phyloP scores from a whole-genome alignment of 2,113 vertebrate genomes.

The Zosterops hypoxanthus region DNA sequence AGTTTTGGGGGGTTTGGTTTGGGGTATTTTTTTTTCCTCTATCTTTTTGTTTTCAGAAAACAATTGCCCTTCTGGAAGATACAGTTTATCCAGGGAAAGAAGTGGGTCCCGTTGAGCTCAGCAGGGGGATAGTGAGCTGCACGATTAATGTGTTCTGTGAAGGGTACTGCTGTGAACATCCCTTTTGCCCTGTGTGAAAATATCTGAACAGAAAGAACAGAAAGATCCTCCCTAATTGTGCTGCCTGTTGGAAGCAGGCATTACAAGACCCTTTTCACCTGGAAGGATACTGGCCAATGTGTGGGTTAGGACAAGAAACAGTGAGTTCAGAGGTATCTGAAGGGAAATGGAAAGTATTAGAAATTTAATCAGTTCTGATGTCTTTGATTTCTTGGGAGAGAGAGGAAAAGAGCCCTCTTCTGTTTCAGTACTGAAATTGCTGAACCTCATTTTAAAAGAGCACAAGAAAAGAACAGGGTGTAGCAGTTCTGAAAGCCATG shows the following conservation, averaged over 20 bases:
- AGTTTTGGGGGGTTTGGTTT: accelerated
- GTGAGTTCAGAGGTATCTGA: neutral
- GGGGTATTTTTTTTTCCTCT: neutral
- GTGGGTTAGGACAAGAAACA: neutral
- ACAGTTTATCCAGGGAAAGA: neutral
- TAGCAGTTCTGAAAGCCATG: neutral
- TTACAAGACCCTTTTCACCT: neutral
- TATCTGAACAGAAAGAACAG: neutral
- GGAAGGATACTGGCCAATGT: neutral
- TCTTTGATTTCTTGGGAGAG: neutral
- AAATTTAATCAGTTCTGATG: neutral
- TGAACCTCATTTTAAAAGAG: neutral
- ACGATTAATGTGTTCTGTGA: accelerated
- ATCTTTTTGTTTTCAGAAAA: neutral
- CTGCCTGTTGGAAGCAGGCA: neutral
- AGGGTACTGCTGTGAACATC: neutral
- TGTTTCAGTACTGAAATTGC: conserved; percentile 7
- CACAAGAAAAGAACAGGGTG: neutral
- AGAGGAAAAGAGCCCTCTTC: conserved; percentile 45
- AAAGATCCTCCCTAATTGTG: neutral
- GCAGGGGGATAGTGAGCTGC: neutral
- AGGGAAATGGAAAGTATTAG: neutral
- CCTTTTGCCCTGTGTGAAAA: neutral
- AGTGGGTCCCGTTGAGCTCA: neutral
- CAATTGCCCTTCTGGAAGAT: neutral